phyloP scores from a whole-genome alignment of 2,113 vertebrate species.

The Semicossyphus pulcher region DNA sequence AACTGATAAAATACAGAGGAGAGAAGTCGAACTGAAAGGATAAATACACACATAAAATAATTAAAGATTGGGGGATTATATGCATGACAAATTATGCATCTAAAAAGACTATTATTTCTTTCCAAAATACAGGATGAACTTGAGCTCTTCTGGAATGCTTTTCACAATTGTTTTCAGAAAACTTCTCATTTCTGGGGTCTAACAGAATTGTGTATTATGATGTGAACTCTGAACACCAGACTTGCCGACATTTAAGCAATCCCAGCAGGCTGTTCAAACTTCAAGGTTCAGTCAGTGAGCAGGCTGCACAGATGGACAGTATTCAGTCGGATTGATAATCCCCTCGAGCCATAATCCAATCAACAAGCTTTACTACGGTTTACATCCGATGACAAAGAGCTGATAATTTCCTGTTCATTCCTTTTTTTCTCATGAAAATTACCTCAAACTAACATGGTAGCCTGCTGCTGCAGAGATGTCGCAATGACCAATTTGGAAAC shows the following conservation, averaged over 20 bases:
- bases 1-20: not conserved
- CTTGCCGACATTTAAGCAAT: conserved; percentile 1
- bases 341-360: conserved; percentile 54
- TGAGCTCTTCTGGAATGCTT: not conserved
- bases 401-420: conserved; percentile 8
- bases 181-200: not conserved
- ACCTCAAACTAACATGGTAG: too few species aligned
- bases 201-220: not conserved
- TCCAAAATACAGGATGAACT: not conserved
- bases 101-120: not conserved
- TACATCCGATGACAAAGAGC: not conserved
- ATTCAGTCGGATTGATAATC: conserved; percentile 52
- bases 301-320: conserved; percentile 53
- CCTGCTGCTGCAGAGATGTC: too few species aligned
- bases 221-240: conserved; percentile 35
- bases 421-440: too few species aligned
- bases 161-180: not conserved
- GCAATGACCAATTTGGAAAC: too few species aligned
- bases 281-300: conserved; percentile 43
- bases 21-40: not conserved
- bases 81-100: not conserved
- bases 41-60: not conserved
- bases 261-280: conserved; percentile 29
- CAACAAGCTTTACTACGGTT: conserved; percentile 30
- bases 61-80: not conserved